These are phyloP conservation scores for Syngnathus acus DNA, from an alignment of 2,797 vertebrate species.

Conservation along the genomic window DNA sequence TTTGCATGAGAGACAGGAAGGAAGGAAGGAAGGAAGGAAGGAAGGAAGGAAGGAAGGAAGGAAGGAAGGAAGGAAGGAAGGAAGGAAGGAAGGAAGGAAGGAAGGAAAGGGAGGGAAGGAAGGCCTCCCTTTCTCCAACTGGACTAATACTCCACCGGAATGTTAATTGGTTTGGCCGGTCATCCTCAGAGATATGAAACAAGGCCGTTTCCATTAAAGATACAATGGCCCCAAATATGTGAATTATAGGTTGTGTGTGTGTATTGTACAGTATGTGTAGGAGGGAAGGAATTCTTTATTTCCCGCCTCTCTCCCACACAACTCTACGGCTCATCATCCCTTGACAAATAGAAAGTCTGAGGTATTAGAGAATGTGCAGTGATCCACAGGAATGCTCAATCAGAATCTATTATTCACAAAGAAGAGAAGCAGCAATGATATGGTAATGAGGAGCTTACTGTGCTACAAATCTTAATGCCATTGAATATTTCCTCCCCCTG, in stretches of 20 bases:
- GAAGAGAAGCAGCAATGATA: conserved; percentile 32
- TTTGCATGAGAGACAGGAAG: conserved; percentile 17
- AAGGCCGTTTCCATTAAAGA: conserved; percentile 45
- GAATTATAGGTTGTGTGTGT: conserved; percentile 3
- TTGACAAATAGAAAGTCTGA: conserved; percentile 35
- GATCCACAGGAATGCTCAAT: conserved; percentile 38
- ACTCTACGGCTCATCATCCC: conserved; percentile 22
- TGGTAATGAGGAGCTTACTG: conserved; percentile 52
- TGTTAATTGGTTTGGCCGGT: conserved; percentile 60
- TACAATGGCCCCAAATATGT: conserved; percentile 9
- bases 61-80: too few relatives aligned
- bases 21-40: neutral
- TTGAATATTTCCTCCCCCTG: conserved; percentile 41
- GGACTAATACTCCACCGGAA: conserved; percentile 45
- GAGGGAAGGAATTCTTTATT: conserved; percentile 14
- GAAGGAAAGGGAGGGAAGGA: conserved; percentile 26
- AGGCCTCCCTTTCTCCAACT: conserved; percentile 31
- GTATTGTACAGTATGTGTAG: conserved; percentile 1
- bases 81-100: too few relatives aligned
- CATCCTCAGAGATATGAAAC: conserved; percentile 52
- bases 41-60: too few relatives aligned
- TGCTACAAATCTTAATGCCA: conserved; percentile 42
- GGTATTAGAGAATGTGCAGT: conserved; percentile 30
- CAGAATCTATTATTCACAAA: conserved; percentile 46
- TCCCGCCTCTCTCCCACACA: conserved; percentile 20